Evolutionary conservation across 2,888 invertebrate genomes (phyloP).

Genomic region (Caenorhabditis sp.): DNA sequence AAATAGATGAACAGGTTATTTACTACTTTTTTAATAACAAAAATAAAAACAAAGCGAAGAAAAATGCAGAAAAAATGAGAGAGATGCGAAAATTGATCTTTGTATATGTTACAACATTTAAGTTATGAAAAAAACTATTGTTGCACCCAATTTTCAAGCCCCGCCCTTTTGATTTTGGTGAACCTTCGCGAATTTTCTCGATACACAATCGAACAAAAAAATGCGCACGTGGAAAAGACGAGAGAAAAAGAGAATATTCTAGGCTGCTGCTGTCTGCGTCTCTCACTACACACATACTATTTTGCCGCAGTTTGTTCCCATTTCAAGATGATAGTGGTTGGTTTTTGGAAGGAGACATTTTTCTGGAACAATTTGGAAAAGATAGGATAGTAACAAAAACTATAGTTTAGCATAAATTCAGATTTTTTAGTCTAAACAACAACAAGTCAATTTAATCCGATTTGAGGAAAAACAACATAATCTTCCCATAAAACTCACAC

Average conservation of each 20-base stretch:
- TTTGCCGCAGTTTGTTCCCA: neutral
- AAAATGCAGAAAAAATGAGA: neutral
- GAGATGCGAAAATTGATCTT: neutral
- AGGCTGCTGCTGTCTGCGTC: neutral
- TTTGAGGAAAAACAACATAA: neutral
- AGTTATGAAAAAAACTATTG: too few relatives aligned
- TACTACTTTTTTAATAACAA: neutral
- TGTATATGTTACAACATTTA: too few relatives aligned
- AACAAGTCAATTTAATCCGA: too few relatives aligned
- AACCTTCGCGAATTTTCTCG: neutral
- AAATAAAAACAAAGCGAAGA: constrained; percentile 4
- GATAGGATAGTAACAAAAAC: neutral
- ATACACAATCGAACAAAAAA: neutral
- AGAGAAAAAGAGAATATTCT: neutral
- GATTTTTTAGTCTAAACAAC: too few relatives aligned
- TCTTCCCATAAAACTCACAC: neutral
- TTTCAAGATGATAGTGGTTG: neutral
- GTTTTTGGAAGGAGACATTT: neutral
- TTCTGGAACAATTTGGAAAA: neutral
- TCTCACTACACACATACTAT: neutral
- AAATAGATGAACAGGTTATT: too few relatives aligned
- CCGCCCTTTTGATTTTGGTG: neutral
- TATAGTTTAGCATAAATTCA: too few relatives aligned
- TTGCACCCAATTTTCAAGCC: neutral
- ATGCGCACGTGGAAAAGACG: neutral